Conservation (phyloP, 2,113 vertebrate genomes). For the Phainopepla nitens region DNA sequence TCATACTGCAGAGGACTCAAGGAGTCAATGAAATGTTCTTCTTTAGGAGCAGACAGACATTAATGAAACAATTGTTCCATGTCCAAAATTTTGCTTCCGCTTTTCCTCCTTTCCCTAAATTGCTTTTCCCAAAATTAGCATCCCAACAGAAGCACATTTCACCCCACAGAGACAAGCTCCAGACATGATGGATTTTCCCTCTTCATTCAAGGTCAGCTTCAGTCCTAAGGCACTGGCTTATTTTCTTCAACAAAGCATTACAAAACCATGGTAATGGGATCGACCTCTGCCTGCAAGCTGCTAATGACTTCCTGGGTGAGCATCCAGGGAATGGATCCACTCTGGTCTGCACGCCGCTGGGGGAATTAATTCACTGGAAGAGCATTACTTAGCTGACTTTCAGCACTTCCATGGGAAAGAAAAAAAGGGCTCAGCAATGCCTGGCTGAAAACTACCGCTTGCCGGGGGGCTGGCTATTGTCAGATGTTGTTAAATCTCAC, state of each 20-base stretch:
- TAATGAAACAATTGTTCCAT: background rate
- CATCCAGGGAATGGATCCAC: conserved; percentile 15
- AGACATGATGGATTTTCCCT: background rate
- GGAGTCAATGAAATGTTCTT: background rate
- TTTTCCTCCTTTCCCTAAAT: background rate
- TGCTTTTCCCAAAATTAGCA: background rate
- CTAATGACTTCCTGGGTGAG: conserved; percentile 53
- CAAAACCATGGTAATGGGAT: conserved; percentile 33
- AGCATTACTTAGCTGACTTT: background rate
- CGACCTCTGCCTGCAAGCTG: conserved; percentile 36
- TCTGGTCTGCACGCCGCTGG: background rate
- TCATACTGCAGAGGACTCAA: background rate
- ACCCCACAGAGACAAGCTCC: background rate
- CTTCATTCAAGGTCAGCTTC: conserved; percentile 19
- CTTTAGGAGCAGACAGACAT: background rate
- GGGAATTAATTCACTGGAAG: background rate
- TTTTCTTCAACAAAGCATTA: conserved; percentile 1
- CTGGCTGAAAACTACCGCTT: background rate
- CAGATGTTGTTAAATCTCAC: conserved; percentile 26
- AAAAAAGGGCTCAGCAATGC: background rate
- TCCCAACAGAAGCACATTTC: background rate
- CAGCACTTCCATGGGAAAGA: background rate
- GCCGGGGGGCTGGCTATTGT: conserved; percentile 25
- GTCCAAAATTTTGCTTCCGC: background rate
- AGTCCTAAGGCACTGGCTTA: background rate